Evolutionary conservation across 2,888 invertebrate species (phyloP), one percentile per base, ranked within the genome.

Genomic region (Trissolcus japonicus): DNA sequence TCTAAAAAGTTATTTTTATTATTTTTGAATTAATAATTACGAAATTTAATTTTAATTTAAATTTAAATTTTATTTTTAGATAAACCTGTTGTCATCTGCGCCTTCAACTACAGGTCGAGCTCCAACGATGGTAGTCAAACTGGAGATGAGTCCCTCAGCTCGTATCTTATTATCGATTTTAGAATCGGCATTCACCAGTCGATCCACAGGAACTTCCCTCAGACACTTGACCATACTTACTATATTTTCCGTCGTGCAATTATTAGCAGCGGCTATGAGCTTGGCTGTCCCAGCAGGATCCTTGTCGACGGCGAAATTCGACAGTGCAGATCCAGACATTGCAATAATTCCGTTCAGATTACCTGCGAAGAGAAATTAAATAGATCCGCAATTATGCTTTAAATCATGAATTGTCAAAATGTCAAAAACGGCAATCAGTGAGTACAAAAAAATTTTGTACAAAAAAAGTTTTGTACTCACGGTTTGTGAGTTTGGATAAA

Each of bases 251-350:
- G 89, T 89, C 0, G 93, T 92, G 83, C 95, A 95, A 0, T 91
- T 92, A 57, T 94, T 93, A 48, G 90, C 90, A 19, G 90, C 88
- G 0, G 94, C 94, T 40, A 95, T 88, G 60, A 92, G 90, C 56
- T 90, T 87, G 0, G 93, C 92, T 6, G 94, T 93, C 74, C 91
- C 89, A 1, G 89, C 90, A 0, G 95, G 94, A 62, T 93, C 90
- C 19, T 92, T 89, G 81, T 94, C 93, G 0, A 93, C 90, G 0
- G 94, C 93, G 82, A 94, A 94, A 35, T 93, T 92, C 0, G 95
- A 94, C 1, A 95, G 87, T 0, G 94, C 92, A 0, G 94, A 92
- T 0, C 95, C 95, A 1, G 95, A 95, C 91, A 95, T 92, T 0
- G 95, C 94, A 7, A 94, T 92, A 14, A 95, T 92, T 0, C 94